These are phyloP conservation scores for Corydoras maculifer DNA, from an alignment of 2,113 vertebrate species.

Conservation along the genomic window DNA sequence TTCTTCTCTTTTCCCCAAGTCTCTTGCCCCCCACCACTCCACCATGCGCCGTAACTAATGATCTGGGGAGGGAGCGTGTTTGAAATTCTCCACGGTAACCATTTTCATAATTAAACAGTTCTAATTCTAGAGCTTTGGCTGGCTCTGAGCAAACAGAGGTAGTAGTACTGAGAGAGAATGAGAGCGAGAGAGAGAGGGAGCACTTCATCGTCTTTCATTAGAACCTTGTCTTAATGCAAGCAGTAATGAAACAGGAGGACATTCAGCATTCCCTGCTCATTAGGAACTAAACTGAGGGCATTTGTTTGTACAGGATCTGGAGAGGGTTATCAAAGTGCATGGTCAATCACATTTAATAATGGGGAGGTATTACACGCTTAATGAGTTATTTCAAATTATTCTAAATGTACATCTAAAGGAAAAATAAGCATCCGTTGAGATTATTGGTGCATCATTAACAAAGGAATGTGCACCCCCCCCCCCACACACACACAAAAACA, in stretches of 20 bases:
- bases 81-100: slow-evolving; percentile 89
- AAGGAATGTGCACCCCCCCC: slow-evolving; percentile 2
- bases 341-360: slow-evolving; percentile 52
- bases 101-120: slow-evolving; percentile 97
- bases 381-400: slow-evolving; percentile 36
- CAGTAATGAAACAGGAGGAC: slow-evolving; percentile 64
- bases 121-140: slow-evolving; percentile 94
- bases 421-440: slow-evolving; percentile 22
- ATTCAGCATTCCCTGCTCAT: slow-evolving; percentile 61
- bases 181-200: slow-evolving; percentile 48
- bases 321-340: slow-evolving; percentile 46
- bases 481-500: too few species aligned
- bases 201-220: slow-evolving; percentile 72
- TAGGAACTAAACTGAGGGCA: slow-evolving; percentile 69
- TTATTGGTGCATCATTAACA: slow-evolving; percentile 20
- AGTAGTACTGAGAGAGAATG: slow-evolving; percentile 27
- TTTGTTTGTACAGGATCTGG: slow-evolving; percentile 64
- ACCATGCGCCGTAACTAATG: slow-evolving; percentile 85
- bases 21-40: slow-evolving; percentile 1
- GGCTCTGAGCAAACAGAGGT: slow-evolving; percentile 86
- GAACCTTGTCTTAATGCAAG: slow-evolving; percentile 74
- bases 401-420: background rate
- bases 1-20: slow-evolving; percentile 58
- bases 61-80: slow-evolving; percentile 85
- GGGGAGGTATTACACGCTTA: slow-evolving; percentile 42